phyloP scores from a whole-genome alignment of 2,113 vertebrate genomes.

The Mixornis gularis region DNA sequence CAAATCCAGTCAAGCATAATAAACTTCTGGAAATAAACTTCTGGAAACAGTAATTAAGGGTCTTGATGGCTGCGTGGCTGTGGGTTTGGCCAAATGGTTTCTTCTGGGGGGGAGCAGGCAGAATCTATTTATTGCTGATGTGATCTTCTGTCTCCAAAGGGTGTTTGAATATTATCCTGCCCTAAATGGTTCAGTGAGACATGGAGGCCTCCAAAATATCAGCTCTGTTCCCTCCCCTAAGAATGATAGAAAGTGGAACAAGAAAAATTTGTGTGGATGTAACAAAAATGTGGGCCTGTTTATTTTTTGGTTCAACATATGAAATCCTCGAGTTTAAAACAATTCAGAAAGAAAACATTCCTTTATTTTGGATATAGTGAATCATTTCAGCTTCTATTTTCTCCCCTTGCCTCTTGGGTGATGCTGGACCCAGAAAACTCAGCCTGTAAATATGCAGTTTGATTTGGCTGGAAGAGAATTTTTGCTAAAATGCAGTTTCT shows the following conservation, averaged over 20 bases:
- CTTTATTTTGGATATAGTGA: neutral
- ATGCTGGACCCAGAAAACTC: neutral
- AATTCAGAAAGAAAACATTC: neutral
- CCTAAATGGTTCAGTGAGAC: neutral
- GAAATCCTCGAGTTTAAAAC: neutral
- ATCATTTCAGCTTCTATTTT: neutral
- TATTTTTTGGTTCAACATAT: neutral
- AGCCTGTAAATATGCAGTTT: neutral
- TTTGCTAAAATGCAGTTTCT: neutral
- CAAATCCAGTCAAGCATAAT: constrained; percentile 9
- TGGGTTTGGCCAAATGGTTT: neutral
- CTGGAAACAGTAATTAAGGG: constrained; percentile 3
- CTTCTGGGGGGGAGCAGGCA: neutral
- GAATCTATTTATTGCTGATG: neutral
- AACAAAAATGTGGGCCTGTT: neutral
- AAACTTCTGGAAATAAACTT: constrained; percentile 41
- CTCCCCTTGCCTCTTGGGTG: neutral
- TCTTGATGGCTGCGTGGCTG: neutral
- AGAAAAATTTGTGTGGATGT: neutral
- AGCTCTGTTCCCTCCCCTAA: neutral
- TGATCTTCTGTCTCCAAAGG: neutral
- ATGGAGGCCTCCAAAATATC: neutral
- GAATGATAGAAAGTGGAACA: neutral
- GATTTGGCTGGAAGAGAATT: neutral
- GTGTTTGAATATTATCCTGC: neutral